phyloP scores from a whole-genome alignment of 2,797 vertebrate species.

The Pseudochaenichthys georgianus region DNA sequence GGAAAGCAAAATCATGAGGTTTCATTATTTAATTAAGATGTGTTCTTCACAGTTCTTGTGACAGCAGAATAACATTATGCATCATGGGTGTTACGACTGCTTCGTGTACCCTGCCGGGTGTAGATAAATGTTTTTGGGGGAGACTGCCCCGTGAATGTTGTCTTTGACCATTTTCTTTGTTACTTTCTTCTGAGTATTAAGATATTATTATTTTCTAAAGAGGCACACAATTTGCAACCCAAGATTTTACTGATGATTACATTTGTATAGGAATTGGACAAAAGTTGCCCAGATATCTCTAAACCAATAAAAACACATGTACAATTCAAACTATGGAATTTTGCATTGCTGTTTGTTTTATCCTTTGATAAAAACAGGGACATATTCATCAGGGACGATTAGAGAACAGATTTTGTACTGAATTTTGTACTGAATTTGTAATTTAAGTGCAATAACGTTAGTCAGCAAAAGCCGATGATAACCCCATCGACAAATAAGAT shows the following conservation, averaged over 20 bases:
- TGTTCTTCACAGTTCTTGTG: not conserved
- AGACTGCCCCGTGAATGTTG: conserved; percentile 16
- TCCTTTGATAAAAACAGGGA: not conserved
- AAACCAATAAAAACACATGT: too few species aligned
- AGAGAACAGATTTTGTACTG: not conserved
- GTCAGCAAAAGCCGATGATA: not conserved
- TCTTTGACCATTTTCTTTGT: conserved; percentile 2
- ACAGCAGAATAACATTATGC: not conserved
- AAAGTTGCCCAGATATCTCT: not conserved
- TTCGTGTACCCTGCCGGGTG: not conserved
- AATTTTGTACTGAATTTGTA: too few species aligned
- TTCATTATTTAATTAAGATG: not conserved
- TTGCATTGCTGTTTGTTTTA: too few species aligned
- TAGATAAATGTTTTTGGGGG: not conserved
- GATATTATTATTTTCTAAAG: conserved; percentile 3
- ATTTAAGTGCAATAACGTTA: too few species aligned
- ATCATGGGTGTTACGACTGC: not conserved
- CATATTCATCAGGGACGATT: not conserved
- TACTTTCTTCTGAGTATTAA: not conserved
- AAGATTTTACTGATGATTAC: conserved; percentile 7
- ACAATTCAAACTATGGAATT: too few species aligned
- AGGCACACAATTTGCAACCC: not conserved
- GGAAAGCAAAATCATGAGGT: conserved; percentile 19
- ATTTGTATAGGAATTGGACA: conserved; percentile 3
- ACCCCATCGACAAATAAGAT: not conserved